These are phyloP conservation scores for Crax fasciolata DNA, from an alignment of 2,797 vertebrate genomes.

Conservation along the genomic window DNA sequence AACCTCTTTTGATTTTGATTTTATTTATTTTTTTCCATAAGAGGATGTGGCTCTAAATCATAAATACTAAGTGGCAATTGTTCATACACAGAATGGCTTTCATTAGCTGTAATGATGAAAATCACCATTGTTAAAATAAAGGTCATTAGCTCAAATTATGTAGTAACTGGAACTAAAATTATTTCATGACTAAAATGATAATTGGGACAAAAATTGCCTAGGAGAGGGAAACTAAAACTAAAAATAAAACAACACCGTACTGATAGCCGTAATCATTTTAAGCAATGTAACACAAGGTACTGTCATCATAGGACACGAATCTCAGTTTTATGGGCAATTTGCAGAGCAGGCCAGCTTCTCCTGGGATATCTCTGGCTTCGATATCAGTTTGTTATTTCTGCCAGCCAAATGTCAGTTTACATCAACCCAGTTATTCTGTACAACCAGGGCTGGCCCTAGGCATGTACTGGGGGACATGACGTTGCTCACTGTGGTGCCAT, in stretches of 20 bases:
- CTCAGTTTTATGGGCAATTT: conserved; percentile 40
- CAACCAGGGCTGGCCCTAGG: not conserved
- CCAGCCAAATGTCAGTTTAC: not conserved
- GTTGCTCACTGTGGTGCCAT: not conserved
- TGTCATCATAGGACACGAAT: not conserved
- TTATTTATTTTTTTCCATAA: not conserved
- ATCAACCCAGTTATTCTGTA: not conserved
- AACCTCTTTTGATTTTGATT: conserved; percentile 24
- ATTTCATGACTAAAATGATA: conserved; percentile 57
- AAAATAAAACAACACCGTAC: conserved; percentile 53
- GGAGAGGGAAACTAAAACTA: conserved; percentile 43
- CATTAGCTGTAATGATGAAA: conserved; percentile 69
- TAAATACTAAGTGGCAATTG: conserved; percentile 14
- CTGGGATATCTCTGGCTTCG: not conserved
- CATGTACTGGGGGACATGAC: fast-evolving
- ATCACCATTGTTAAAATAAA: conserved; percentile 70
- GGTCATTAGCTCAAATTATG: conserved; percentile 64
- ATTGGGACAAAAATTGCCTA: conserved; percentile 58
- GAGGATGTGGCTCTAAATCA: conserved; percentile 24
- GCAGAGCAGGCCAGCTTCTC: conserved; percentile 10
- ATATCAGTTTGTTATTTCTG: not conserved
- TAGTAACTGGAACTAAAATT: conserved; percentile 64
- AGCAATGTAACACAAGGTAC: conserved; percentile 8
- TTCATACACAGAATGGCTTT: conserved; percentile 29
- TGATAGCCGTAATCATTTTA: conserved; percentile 53